A percentile compares a stretch with the other conserved stretches of the same genome.
These are phyloP conservation scores for Strix uralensis DNA, from an alignment of 2,113 vertebrate species.

Conservation along the genomic window DNA sequence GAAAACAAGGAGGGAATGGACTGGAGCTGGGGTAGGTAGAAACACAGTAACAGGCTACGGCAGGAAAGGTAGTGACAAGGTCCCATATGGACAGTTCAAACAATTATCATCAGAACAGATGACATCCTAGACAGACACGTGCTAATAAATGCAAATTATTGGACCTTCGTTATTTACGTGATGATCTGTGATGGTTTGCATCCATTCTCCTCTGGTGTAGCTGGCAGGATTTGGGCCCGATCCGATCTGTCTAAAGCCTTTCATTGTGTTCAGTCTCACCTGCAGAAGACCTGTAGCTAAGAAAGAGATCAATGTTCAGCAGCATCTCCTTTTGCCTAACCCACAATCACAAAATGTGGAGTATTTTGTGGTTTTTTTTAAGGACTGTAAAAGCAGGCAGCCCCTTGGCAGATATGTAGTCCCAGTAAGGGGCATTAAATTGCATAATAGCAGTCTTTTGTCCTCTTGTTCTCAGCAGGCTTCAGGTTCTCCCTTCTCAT, in stretches of 20 bases:
- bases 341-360: not conserved
- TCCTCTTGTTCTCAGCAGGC: not conserved
- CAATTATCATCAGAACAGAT: not conserved
- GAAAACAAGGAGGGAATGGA: not conserved
- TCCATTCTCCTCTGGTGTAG: not conserved
- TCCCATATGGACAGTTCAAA: not conserved
- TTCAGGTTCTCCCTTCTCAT: not conserved
- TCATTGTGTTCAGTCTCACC: not conserved
- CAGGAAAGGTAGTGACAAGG: not conserved
- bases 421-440: not conserved
- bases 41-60: not conserved
- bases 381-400: not conserved
- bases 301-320: not conserved
- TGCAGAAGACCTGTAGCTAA: not conserved
- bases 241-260: not conserved
- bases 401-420: not conserved
- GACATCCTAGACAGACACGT: not conserved
- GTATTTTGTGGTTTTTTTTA: not conserved
- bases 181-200: not conserved
- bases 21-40: not conserved
- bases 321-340: not conserved
- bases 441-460: not conserved
- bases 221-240: not conserved
- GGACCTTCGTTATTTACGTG: not conserved
- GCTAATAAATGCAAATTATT: not conserved